phyloP scores from a whole-genome alignment of 2,888 invertebrate genomes.

The Aquatica leii region DNA sequence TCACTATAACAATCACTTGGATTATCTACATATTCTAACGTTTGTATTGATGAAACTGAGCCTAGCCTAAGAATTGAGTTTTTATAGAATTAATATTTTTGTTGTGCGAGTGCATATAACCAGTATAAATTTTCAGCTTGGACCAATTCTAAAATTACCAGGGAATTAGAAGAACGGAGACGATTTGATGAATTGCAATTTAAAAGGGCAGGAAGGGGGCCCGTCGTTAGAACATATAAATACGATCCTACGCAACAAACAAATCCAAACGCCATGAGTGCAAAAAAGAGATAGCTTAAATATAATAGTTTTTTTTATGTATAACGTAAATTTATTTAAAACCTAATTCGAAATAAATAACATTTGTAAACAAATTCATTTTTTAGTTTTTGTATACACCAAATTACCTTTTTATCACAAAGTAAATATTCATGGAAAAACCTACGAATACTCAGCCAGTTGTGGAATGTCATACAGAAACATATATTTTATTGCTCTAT shows the following conservation, averaged over 20 bases:
- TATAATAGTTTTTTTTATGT: too few species aligned
- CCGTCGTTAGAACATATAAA: conserved; percentile 86
- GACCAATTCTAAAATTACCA: conserved; percentile 82
- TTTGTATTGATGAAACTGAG: too few species aligned
- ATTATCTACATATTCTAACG: too few species aligned
- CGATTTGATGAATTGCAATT: conserved; percentile 81
- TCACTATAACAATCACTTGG: too few species aligned
- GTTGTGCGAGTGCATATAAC: too few species aligned
- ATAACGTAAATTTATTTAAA: conserved; percentile 28
- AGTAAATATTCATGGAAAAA: neutral
- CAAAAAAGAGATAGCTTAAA: conserved; percentile 68
- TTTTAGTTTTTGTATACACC: too few species aligned
- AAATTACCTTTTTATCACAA: neutral
- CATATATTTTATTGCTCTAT: too few species aligned
- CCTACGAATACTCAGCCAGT: too few species aligned
- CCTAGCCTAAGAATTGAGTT: too few species aligned
- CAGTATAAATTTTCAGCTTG: too few species aligned
- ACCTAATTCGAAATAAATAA: conserved; percentile 10
- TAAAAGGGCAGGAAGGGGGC: conserved; percentile 84
- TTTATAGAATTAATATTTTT: neutral
- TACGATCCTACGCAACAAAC: conserved; percentile 77
- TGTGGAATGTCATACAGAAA: too few species aligned
- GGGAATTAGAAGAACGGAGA: conserved; percentile 79
- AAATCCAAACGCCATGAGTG: conserved; percentile 61
- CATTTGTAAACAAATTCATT: neutral